Evolutionary conservation across 1,140 invertebrate genomes (phyloP).

Genomic region (Anoplolepis gracilipes): DNA sequence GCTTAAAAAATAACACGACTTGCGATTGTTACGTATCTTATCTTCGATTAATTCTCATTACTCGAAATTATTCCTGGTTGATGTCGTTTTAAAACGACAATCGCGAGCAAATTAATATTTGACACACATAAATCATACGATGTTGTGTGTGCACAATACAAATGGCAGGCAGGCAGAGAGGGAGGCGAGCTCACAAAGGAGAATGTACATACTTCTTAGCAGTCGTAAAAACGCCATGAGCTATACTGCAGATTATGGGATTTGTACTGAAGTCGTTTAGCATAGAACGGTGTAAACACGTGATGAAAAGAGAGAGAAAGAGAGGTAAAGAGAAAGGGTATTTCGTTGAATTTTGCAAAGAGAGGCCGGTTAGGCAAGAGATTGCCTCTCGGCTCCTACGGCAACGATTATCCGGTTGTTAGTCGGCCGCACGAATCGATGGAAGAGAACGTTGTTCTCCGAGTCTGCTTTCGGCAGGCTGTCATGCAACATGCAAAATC

Average conservation of each 20-base stretch:
- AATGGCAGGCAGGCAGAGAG: background rate
- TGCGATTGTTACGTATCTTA: background rate
- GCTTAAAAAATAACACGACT: conserved; percentile 1
- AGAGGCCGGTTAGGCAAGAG: conserved; percentile 63
- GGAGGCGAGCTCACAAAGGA: background rate
- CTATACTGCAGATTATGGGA: conserved; percentile 17
- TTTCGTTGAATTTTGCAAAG: conserved; percentile 64
- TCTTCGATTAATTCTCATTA: conserved; percentile 70
- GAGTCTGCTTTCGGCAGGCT: conserved; percentile 53
- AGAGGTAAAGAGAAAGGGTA: background rate
- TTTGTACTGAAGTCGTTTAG: conserved; percentile 67
- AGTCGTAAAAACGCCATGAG: background rate
- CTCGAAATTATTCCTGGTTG: conserved; percentile 49
- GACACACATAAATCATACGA: conserved; percentile 44
- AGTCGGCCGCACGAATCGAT: conserved; percentile 70
- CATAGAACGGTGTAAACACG: conserved; percentile 71
- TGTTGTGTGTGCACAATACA: background rate
- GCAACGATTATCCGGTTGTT: conserved; percentile 82
- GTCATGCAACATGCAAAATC: conserved; percentile 52
- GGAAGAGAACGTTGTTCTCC: conserved; percentile 71
- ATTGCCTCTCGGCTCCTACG: conserved; percentile 52
- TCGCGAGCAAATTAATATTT: conserved; percentile 62
- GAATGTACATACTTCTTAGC: background rate
- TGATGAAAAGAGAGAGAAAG: conserved; percentile 7
- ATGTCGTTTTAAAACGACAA: conserved; percentile 26